These are phyloP conservation scores for Lipotes vexillifer DNA, from an alignment of 2,113 vertebrate genomes.

Conservation along the genomic window DNA sequence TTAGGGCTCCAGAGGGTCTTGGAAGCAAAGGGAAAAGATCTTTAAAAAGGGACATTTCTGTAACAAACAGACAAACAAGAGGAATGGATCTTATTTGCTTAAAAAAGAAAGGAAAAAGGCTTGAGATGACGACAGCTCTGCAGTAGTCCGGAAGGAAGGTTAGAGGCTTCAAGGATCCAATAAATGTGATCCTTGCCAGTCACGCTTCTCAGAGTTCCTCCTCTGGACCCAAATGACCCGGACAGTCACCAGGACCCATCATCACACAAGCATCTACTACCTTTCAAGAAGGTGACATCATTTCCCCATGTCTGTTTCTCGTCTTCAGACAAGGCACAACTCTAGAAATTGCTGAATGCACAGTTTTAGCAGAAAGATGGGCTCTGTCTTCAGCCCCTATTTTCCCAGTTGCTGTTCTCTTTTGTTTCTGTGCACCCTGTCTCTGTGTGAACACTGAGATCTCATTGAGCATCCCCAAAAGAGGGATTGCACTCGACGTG, in stretches of 20 bases:
- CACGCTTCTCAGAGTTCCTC: not conserved
- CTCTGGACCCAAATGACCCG: not conserved
- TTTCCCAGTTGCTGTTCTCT: conserved; percentile 67
- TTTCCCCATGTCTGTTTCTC: not conserved
- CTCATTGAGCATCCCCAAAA: conserved; percentile 68
- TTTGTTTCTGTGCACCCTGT: conserved; percentile 72
- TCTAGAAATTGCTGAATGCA: not conserved
- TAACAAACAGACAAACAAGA: not conserved
- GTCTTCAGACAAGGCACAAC: not conserved
- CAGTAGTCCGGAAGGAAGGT: not conserved
- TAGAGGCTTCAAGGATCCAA: rapidly evolving
- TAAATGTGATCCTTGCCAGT: not conserved
- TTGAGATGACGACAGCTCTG: rapidly evolving
- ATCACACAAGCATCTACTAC: rapidly evolving
- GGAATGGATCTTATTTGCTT: not conserved
- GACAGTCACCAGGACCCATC: rapidly evolving
- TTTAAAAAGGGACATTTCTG: not conserved
- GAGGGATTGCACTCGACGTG: conserved; percentile 51
- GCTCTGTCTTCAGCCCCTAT: not conserved
- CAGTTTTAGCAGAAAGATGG: not conserved
- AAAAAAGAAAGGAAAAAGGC: not conserved
- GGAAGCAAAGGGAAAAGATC: not conserved
- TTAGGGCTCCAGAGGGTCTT: not conserved
- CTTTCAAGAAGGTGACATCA: not conserved
- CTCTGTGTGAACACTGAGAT: conserved; percentile 66